Percentiles rank a stretch among this genome's conserved stretches.
Evolutionary conservation across 2,113 vertebrate genomes (phyloP).

Genomic region (Lepisosteus oculatus): DNA sequence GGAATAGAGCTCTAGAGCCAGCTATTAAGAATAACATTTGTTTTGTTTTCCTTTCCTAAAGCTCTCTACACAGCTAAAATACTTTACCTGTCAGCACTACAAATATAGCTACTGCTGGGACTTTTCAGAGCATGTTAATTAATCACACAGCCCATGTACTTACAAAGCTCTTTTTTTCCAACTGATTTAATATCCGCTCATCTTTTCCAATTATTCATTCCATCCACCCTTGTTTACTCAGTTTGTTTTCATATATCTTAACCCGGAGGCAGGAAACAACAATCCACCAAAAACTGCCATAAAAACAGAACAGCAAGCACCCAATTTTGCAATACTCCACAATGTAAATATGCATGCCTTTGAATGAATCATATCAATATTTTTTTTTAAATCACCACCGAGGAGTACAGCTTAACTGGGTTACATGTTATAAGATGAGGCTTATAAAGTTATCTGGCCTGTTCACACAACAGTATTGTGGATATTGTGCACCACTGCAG

Average conservation of each 20-base stretch:
- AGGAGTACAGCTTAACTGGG: too few relatives aligned
- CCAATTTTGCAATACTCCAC: too few relatives aligned
- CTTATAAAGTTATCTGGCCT: too few relatives aligned
- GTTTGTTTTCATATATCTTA: constrained; percentile 16
- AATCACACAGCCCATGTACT: constrained; percentile 25
- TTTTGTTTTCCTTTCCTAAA: constrained; percentile 34
- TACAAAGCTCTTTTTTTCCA: not conserved
- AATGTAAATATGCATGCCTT: too few relatives aligned
- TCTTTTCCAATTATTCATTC: constrained; percentile 8
- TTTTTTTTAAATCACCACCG: too few relatives aligned
- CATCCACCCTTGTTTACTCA: constrained; percentile 9
- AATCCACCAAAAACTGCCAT: not conserved
- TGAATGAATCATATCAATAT: too few relatives aligned
- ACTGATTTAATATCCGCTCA: constrained; percentile 15
- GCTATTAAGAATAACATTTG: constrained; percentile 20
- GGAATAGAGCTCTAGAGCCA: not conserved
- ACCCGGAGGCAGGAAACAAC: constrained; percentile 5
- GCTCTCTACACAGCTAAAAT: constrained; percentile 35
- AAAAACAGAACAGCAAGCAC: too few relatives aligned
- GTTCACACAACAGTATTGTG: too few relatives aligned
- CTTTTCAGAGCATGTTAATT: constrained; percentile 35
- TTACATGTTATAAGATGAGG: too few relatives aligned
- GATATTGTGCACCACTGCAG: too few relatives aligned
- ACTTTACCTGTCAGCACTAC: constrained; percentile 37
- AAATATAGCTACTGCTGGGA: constrained; percentile 35